phyloP scores from a whole-genome alignment of 1,140 invertebrate genomes.

The Dermatophagoides farinae region DNA sequence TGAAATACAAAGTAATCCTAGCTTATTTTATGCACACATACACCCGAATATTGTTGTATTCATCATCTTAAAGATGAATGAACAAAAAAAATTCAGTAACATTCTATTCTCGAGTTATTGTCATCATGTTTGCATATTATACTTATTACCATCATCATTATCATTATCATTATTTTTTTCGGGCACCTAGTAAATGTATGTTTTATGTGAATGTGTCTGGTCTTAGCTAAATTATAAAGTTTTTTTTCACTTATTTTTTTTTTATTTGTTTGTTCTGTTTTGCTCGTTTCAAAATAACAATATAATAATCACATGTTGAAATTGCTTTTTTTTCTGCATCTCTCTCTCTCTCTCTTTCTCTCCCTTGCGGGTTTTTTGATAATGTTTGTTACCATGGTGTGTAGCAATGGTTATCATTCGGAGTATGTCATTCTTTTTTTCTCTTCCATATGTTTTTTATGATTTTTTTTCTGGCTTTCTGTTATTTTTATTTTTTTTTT shows the following conservation, averaged over 20 bases:
- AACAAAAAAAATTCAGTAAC: not conserved
- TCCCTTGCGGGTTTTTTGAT: not conserved
- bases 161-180: too few species aligned
- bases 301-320: not conserved
- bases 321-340: not conserved
- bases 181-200: not conserved
- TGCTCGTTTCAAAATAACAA: not conserved
- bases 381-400: too few species aligned
- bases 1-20: too few species aligned
- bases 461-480: too few species aligned
- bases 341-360: constrained; percentile 4
- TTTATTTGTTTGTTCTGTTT: not conserved
- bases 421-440: too few species aligned
- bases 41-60: not conserved
- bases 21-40: not conserved
- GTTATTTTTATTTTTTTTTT: too few species aligned
- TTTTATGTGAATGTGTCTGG: not conserved
- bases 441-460: too few species aligned
- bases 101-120: not conserved
- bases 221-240: not conserved
- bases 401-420: too few species aligned
- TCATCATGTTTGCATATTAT: not conserved
- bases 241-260: not conserved
- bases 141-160: not conserved
- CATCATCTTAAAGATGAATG: not conserved